Evolutionary conservation across 2,888 invertebrate species (phyloP).

Genomic region (Gibbula magus): DNA sequence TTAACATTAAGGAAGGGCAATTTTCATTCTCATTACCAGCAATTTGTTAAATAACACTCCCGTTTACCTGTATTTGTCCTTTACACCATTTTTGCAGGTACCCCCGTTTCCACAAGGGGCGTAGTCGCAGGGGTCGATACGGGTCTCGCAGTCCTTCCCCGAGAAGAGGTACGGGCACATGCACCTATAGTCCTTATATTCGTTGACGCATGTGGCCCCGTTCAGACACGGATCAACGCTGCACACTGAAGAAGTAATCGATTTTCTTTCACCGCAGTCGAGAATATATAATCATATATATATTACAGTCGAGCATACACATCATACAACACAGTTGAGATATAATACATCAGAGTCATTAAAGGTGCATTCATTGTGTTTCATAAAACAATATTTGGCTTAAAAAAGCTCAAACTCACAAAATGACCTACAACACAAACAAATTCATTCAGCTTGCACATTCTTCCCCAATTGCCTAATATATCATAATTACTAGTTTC

Average conservation of each 20-base stretch:
- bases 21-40: background rate
- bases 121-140: background rate
- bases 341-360: too few relatives aligned
- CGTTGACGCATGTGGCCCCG: conserved; percentile 6
- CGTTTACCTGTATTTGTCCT: background rate
- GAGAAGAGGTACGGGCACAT: conserved; percentile 18
- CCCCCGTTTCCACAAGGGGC: conserved; percentile 16
- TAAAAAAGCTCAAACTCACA: too few relatives aligned
- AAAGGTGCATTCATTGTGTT: too few relatives aligned
- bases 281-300: too few relatives aligned
- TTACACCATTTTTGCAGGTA: background rate
- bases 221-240: conserved; percentile 6
- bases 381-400: too few relatives aligned
- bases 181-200: background rate
- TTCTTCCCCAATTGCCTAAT: too few relatives aligned
- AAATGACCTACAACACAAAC: too few relatives aligned
- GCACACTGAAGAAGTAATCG: background rate
- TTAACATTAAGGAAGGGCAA: background rate
- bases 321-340: too few relatives aligned
- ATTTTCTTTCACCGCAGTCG: too few relatives aligned
- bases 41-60: background rate
- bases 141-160: background rate
- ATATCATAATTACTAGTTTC: too few relatives aligned
- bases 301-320: too few relatives aligned
- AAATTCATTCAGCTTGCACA: too few relatives aligned